Percentiles rank a stretch among this genome's conserved stretches.
Conservation (phyloP, 2,888 invertebrate species). For the Caenorhabditis uteleia region DNA sequence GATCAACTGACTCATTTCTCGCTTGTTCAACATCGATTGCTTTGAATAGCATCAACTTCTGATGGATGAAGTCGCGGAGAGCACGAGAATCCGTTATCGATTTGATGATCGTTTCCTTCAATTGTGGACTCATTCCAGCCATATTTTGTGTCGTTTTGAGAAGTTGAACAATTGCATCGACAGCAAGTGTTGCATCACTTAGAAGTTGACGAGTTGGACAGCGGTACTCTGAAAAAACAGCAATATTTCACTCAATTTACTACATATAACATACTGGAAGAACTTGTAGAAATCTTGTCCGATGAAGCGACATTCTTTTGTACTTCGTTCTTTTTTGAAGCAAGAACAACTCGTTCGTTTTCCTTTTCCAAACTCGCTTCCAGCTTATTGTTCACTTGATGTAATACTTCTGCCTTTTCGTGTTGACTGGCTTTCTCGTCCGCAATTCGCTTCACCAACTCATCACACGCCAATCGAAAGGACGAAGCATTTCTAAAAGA, state of each 20-base stretch:
- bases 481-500: slow-evolving; percentile 24
- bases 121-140: slow-evolving; percentile 10
- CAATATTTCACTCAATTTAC: not conserved
- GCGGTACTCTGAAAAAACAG: slow-evolving; percentile 11
- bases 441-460: slow-evolving; percentile 12
- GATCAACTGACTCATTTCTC: slow-evolving; percentile 24
- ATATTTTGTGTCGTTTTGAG: slow-evolving; percentile 18
- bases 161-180: slow-evolving; percentile 28
- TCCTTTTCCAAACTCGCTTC: slow-evolving; percentile 9
- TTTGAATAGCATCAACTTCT: slow-evolving; percentile 31
- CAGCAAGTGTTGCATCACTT: slow-evolving; percentile 24
- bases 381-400: slow-evolving; percentile 14
- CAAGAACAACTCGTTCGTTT: not conserved
- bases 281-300: not conserved
- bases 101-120: slow-evolving; percentile 11
- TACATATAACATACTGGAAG: too few relatives aligned
- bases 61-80: slow-evolving; percentile 30
- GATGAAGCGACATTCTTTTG: slow-evolving; percentile 24
- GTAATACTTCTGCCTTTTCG: slow-evolving; percentile 8
- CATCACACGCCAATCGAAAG: slow-evolving; percentile 15
- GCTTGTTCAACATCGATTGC: slow-evolving; percentile 23
- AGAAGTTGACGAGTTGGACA: slow-evolving; percentile 33
- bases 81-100: slow-evolving; percentile 14
- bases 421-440: slow-evolving; percentile 12
- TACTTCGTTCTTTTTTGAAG: not conserved